These are phyloP conservation scores for Ursus arctos DNA, from an alignment of 2,113 vertebrate species.

Conservation along the genomic window DNA sequence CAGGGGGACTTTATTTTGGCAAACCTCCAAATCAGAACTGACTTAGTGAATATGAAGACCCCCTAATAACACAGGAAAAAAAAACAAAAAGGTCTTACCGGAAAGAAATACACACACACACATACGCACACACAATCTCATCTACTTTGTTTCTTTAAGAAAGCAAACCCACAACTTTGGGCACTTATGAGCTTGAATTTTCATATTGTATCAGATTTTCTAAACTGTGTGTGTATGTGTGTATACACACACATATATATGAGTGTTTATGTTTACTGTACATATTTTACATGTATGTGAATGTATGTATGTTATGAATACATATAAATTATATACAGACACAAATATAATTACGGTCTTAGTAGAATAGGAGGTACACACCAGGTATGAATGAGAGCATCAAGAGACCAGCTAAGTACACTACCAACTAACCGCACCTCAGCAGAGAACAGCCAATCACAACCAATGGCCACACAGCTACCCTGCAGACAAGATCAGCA, in stretches of 20 bases:
- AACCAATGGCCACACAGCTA: background rate
- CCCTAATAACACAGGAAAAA: background rate
- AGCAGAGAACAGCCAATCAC: background rate
- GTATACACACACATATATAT: background rate
- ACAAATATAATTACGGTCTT: background rate
- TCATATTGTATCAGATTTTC: background rate
- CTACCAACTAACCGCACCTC: background rate
- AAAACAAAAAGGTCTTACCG: background rate
- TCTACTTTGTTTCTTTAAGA: background rate
- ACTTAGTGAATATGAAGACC: background rate
- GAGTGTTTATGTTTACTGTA: background rate
- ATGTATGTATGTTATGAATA: background rate
- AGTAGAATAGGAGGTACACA: background rate
- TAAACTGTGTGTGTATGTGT: background rate
- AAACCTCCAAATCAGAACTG: slow-evolving; percentile 33
- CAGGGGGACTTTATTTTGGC: slow-evolving; percentile 40
- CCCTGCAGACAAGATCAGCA: background rate
- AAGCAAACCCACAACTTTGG: background rate
- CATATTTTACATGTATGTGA: background rate
- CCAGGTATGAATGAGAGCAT: background rate
- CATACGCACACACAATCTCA: background rate
- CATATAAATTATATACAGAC: background rate
- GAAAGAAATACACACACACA: background rate
- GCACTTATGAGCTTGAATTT: background rate
- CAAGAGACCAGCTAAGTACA: background rate